Base-by-base conservation (phyloP, 2,888 invertebrate species). In the Drosophila affinis region DNA sequence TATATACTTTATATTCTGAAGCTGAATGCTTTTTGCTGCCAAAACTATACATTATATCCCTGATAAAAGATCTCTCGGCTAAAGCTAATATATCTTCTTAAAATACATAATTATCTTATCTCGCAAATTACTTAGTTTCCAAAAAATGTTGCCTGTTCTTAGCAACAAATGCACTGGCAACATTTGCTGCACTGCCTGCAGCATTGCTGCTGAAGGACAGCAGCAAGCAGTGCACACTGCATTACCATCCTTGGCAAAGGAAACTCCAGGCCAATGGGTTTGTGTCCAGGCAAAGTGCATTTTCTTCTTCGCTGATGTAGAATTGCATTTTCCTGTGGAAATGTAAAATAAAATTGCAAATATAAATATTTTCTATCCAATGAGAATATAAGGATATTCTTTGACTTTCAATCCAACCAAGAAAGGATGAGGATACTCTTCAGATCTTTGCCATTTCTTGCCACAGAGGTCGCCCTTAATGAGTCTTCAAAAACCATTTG, bases 141-240 rank as follows among this genome's bases (percentile, higher is more conserved):
- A 5, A 14, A 6, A n/a, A 12, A 10, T 60, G 7, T 24, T 17
- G 21, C 39, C 9, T 2, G 0, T 12, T 10, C 7, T 14, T 39
- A 9, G 54, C 59, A 70, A 56, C 51, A 54, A 39, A 17, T 69
- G 59, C 69, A 69, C 6, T 45, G 7, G 69, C 58, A 69, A 70
- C 70, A 55, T 39, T 39, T 14, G 14, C 14, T 39, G 39, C 39
- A 39, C 6, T 14, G 39, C 17, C 49, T 58, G 58, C 49, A 61
- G 39, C 46, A 62, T 6, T 34, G 48, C 62, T 48, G 72, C 44
- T 32, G 12, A 62, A 72, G 73, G 59, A 61, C 44, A 18, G 7
- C 3, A n/a, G 53, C 62, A 88, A 79, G 83, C 83, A 86, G 80
- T 82, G 17, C 39, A 0, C 53, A 78, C 79, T 78, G 87, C 81